A percentile compares a stretch with the other conserved stretches of the same genome.
Conservation (phyloP, 2,888 invertebrate genomes). For the Lasioglossum pauxillum region DNA sequence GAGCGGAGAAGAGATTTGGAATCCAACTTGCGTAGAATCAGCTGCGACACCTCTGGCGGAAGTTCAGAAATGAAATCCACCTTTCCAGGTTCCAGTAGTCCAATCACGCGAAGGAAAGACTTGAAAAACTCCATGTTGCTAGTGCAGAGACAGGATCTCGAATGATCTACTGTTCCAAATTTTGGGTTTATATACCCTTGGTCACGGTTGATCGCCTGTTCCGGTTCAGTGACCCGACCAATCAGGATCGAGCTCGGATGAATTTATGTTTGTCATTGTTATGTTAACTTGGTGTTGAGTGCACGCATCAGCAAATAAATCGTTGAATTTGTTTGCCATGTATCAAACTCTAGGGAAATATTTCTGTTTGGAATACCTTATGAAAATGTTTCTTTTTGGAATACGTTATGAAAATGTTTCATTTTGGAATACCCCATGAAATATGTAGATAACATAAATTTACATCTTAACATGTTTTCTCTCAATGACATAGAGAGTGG, state of each 20-base stretch:
- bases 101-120: conserved; percentile 33
- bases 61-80: conserved; percentile 41
- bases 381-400: too few species aligned
- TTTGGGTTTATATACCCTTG: conserved; percentile 11
- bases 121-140: conserved; percentile 44
- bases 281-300: neutral
- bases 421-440: too few species aligned
- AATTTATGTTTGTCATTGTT: neutral
- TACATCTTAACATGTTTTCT: too few species aligned
- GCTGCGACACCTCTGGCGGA: conserved; percentile 35
- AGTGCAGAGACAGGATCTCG: accelerated
- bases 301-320: neutral
- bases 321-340: neutral
- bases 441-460: too few species aligned
- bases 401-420: too few species aligned
- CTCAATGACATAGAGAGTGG: too few species aligned
- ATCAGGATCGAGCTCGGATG: conserved; percentile 7
- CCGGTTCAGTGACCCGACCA: conserved; percentile 25
- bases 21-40: conserved; percentile 45
- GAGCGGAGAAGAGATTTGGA: conserved; percentile 19
- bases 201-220: conserved; percentile 17
- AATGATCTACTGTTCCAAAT: neutral
- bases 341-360: neutral
- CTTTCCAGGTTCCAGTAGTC: conserved; percentile 25
- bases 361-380: too few species aligned